Conservation (phyloP, 2,113 vertebrate species). For the Labeo catla region DNA sequence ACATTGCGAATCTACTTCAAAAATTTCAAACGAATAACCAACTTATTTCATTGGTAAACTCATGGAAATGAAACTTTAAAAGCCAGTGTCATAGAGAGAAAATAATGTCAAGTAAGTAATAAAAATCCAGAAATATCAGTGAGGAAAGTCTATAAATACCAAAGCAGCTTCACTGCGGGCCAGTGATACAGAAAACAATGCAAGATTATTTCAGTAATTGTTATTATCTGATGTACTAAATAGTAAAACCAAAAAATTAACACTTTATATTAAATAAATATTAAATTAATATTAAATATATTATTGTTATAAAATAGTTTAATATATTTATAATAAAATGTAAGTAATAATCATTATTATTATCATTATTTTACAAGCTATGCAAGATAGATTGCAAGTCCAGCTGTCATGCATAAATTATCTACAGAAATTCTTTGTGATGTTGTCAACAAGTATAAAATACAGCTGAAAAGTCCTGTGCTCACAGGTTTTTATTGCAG, state of each 20-base stretch:
- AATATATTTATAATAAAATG: no score
- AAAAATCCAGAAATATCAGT: not conserved
- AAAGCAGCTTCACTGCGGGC: not conserved
- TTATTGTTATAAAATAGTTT: no score
- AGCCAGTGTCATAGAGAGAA: not conserved
- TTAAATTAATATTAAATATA: no score
- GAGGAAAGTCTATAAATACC: not conserved
- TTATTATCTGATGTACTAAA: not conserved
- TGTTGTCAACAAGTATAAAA: not conserved
- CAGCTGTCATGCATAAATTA: not conserved
- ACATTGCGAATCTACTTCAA: not conserved
- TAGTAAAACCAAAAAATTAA: not conserved
- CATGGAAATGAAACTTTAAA: not conserved
- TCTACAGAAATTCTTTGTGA: not conserved
- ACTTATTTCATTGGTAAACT: not conserved
- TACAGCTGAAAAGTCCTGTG: not conserved
- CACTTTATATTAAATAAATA: not conserved
- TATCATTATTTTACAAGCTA: not conserved
- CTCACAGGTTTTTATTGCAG: not conserved
- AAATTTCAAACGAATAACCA: not conserved
- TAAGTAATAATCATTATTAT: not conserved
- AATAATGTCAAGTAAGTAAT: not conserved
- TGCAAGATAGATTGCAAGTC: not conserved
- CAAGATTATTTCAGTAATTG: not conserved
- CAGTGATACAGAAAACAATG: not conserved